A percentile compares a stretch with the other conserved stretches of the same genome.
Conservation (phyloP, 1,140 invertebrate species). For the Bombus superbus region DNA sequence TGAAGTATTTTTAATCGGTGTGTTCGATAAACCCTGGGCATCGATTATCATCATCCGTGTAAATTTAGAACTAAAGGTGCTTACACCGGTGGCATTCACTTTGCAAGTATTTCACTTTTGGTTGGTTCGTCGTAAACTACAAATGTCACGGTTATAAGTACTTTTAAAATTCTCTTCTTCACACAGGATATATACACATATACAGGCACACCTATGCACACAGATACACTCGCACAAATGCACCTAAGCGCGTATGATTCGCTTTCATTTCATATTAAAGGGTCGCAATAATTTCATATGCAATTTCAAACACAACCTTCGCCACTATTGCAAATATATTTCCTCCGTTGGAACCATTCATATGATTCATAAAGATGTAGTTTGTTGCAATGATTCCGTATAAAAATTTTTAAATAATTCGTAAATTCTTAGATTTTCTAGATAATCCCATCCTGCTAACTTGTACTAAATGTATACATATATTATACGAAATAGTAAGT, state of each 20-base stretch:
- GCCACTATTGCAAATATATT: neutral
- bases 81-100: constrained; percentile 49
- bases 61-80: constrained; percentile 49
- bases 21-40: constrained; percentile 77
- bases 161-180: neutral
- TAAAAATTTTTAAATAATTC: neutral
- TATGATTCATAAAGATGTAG: neutral
- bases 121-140: neutral
- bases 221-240: no score
- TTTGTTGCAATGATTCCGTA: neutral
- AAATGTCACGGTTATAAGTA: neutral
- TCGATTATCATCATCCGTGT: constrained; percentile 63
- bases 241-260: neutral
- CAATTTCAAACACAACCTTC: no score
- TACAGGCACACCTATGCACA: neutral
- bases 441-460: neutral
- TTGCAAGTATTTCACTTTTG: constrained; percentile 18
- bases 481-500: neutral
- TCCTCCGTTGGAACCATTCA: neutral
- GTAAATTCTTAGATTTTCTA: neutral
- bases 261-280: neutral
- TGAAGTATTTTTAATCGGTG: constrained; percentile 52
- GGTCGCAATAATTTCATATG: neutral
- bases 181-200: neutral
- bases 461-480: neutral